Conservation (phyloP, 2,797 vertebrate species). For the Mycteria americana region DNA sequence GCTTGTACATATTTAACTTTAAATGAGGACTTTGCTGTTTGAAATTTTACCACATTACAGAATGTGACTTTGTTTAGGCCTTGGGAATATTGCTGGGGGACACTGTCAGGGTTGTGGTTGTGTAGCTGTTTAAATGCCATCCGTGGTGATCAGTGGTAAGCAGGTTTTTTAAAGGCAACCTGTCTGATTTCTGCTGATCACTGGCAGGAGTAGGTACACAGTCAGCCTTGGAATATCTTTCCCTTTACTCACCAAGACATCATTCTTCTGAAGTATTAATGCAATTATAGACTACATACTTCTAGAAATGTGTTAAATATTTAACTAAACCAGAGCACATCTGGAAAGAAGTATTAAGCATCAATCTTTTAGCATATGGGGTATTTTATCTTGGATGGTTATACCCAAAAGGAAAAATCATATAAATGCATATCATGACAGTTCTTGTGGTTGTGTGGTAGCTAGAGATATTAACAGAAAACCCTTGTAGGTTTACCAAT, state of each 20-base stretch:
- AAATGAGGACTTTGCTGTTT: not conserved
- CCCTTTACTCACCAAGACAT: not conserved
- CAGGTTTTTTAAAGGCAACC: not conserved
- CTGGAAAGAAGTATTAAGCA: conserved; percentile 40
- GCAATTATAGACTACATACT: conserved; percentile 12
- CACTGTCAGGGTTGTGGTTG: not conserved
- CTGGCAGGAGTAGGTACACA: not conserved
- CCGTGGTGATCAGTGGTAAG: fast-evolving
- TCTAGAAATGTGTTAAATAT: conserved; percentile 53
- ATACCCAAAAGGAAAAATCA: conserved; percentile 36
- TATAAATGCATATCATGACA: not conserved
- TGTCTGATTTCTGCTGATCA: not conserved
- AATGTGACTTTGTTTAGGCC: not conserved
- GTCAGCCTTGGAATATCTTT: not conserved
- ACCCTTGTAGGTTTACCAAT: conserved; percentile 36
- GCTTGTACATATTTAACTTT: not conserved
- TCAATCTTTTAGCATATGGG: conserved; percentile 45
- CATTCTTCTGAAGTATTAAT: conserved; percentile 29
- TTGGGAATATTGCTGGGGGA: not conserved
- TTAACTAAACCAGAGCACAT: conserved; percentile 43
- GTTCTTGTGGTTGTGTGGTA: conserved; percentile 52
- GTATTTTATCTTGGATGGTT: conserved; percentile 24
- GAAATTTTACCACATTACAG: not conserved
- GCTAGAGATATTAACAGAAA: conserved; percentile 51
- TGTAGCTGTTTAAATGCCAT: not conserved